A percentile compares a stretch with the other conserved stretches of the same genome.
Conservation (phyloP, 2,888 invertebrate genomes). For the Spilarctia lutea region DNA sequence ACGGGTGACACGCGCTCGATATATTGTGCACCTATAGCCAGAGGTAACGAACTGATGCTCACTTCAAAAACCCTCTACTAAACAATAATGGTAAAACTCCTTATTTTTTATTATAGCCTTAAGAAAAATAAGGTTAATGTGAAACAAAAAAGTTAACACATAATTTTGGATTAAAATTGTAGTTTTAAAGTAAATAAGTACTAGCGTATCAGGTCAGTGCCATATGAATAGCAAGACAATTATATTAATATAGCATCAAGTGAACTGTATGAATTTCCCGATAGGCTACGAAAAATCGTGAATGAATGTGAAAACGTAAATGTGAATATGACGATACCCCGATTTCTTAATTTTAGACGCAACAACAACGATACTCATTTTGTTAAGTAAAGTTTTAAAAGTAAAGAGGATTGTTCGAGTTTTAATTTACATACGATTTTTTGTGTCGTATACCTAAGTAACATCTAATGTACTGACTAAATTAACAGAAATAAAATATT, state of each 20-base stretch:
- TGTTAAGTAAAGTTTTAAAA: too few species aligned
- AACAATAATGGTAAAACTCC: neutral
- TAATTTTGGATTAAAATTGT: too few species aligned
- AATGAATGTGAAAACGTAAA: too few species aligned
- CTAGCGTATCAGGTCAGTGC: neutral
- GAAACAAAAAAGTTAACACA: neutral
- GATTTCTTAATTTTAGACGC: neutral
- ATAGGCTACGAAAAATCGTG: neutral
- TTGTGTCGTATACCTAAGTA: neutral
- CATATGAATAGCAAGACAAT: neutral
- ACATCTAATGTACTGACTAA: neutral
- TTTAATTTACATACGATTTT: too few species aligned
- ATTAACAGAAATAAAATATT: neutral
- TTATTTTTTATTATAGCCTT: neutral
- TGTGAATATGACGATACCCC: too few species aligned
- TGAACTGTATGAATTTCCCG: neutral
- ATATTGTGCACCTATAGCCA: constrained; percentile 77
- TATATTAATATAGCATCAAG: neutral
- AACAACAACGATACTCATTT: neutral
- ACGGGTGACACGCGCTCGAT: constrained; percentile 80
- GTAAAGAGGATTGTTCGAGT: neutral
- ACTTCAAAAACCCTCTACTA: constrained; percentile 32
- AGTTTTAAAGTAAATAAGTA: too few species aligned
- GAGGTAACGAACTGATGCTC: constrained; percentile 61
- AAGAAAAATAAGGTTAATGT: neutral